These are phyloP conservation scores for Neoseiulus cucumeris DNA, from an alignment of 1,140 invertebrate genomes.

Conservation along the genomic window DNA sequence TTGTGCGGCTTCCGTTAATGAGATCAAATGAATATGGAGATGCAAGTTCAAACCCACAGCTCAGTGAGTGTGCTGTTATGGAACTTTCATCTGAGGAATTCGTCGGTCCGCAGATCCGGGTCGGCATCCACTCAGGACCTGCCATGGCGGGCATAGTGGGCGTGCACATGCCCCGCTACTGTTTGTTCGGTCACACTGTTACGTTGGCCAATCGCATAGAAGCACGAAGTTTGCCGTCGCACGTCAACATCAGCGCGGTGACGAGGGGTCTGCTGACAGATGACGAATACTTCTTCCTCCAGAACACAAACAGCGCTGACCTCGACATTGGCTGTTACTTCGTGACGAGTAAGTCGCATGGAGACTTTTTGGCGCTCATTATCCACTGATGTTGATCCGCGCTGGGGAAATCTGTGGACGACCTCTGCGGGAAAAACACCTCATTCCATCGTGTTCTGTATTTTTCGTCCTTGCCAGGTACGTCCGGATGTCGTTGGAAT, in stretches of 20 bases:
- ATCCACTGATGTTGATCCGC: no score
- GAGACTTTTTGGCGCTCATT: no score
- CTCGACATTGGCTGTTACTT: slow-evolving; percentile 4
- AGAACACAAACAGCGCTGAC: neutral
- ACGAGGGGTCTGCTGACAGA: neutral
- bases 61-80: no score
- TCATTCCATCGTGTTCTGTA: no score
- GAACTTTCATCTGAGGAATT: neutral
- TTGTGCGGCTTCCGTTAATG: no score
- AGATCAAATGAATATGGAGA: neutral
- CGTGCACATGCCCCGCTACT: slow-evolving; percentile 22
- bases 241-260: neutral
- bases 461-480: neutral
- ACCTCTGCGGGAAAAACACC: no score
- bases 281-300: neutral
- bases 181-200: slow-evolving; percentile 20
- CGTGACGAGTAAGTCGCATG: neutral
- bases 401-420: no score
- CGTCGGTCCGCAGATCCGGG: slow-evolving; percentile 9
- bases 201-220: slow-evolving; percentile 18
- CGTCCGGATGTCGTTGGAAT: slow-evolving; percentile 1
- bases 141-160: slow-evolving; percentile 22
- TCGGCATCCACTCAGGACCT: slow-evolving; percentile 49
- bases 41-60: no score
- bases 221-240: slow-evolving; percentile 2